Conservation (phyloP, 64 coral and sea anemone genomes). For the Acropora yongei region DNA sequence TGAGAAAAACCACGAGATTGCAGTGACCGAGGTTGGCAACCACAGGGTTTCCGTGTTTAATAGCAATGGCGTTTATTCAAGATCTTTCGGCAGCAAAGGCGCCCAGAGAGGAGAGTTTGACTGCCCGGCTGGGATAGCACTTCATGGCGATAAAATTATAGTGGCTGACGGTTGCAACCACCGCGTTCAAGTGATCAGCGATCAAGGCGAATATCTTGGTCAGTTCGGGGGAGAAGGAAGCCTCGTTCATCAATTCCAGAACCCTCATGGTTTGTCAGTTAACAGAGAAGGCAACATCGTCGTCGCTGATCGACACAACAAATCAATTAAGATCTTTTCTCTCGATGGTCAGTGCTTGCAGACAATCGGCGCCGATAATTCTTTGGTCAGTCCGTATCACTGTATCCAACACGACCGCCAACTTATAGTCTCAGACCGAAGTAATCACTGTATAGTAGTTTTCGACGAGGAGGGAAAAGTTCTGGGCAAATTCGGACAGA, state of each 20-base stretch:
- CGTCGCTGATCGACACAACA: slow-evolving; percentile 21
- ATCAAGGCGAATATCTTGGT: slow-evolving; percentile 32
- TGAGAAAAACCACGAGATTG: slow-evolving; percentile 13
- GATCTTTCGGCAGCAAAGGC: slow-evolving; percentile 34
- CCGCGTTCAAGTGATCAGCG: slow-evolving; percentile 15
- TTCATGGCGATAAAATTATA: not conserved
- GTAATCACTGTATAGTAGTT: slow-evolving; percentile 48
- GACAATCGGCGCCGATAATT: not conserved
- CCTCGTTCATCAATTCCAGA: not conserved
- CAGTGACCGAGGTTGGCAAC: slow-evolving; percentile 16
- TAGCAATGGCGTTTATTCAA: not conserved
- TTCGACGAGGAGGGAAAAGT: slow-evolving; percentile 47
- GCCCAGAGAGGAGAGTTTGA: slow-evolving; percentile 1
- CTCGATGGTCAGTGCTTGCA: slow-evolving; percentile 20
- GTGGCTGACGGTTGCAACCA: slow-evolving; percentile 19
- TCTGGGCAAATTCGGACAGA: slow-evolving; percentile 40
- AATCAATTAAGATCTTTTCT: slow-evolving; percentile 58
- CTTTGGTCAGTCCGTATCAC: slow-evolving; percentile 43
- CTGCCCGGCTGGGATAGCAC: not conserved
- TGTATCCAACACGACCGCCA: slow-evolving; percentile 3
- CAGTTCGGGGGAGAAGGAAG: slow-evolving; percentile 35
- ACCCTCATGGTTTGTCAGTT: not conserved
- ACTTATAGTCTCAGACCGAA: slow-evolving; percentile 23
- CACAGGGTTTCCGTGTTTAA: slow-evolving; percentile 29
- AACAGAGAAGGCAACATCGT: slow-evolving; percentile 19